A percentile compares a stretch with the other conserved stretches of the same genome.
These are phyloP conservation scores for Aleadryas rufinucha DNA, from an alignment of 2,113 vertebrate species.

Conservation along the genomic window DNA sequence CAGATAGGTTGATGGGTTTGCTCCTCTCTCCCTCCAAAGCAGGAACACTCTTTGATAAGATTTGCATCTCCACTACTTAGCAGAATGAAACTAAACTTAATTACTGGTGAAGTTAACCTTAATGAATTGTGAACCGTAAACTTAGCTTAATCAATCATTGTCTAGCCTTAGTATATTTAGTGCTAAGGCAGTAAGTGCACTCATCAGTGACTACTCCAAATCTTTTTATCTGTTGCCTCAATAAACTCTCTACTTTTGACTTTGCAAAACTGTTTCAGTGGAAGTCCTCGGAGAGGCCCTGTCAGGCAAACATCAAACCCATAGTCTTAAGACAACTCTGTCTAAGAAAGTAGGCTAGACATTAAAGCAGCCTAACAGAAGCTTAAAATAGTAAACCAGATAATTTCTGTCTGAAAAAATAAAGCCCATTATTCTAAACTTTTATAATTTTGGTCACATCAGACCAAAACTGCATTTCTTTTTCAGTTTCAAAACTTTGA, in stretches of 20 bases:
- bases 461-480: background rate
- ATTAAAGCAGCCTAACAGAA: background rate
- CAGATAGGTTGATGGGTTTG: background rate
- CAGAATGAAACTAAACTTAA: background rate
- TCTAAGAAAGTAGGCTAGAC: background rate
- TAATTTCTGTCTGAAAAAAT: background rate
- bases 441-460: background rate
- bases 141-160: background rate
- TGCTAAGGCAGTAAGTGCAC: background rate
- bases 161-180: background rate
- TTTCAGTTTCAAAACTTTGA: background rate
- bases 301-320: background rate
- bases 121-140: background rate
- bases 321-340: background rate
- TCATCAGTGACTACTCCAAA: background rate
- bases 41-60: background rate
- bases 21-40: background rate
- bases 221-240: background rate
- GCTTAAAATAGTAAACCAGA: background rate
- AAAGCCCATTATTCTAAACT: background rate
- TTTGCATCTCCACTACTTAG: background rate
- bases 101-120: background rate
- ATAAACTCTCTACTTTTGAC: background rate
- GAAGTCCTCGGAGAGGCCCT: background rate
- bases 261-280: background rate